Conservation (phyloP, 2,797 vertebrate genomes). For the Sorex maritimensis region DNA sequence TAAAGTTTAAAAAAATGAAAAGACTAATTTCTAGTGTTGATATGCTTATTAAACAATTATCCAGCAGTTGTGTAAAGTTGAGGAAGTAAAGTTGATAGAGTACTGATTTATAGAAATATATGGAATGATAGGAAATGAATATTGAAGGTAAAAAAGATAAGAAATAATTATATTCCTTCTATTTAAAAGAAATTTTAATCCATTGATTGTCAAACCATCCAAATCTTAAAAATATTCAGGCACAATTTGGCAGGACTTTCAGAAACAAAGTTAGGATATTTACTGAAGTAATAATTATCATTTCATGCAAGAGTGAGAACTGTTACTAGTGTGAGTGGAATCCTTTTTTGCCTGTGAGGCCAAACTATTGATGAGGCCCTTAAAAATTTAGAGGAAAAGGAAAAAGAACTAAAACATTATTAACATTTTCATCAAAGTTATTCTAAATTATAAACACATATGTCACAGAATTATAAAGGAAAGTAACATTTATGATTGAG, state of each 20-base stretch:
- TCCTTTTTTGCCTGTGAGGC: not conserved
- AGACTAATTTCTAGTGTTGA: constrained; percentile 69
- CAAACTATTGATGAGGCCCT: not conserved
- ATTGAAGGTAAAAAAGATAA: not conserved
- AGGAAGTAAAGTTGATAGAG: constrained; percentile 19
- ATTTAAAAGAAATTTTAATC: too few species aligned
- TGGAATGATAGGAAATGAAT: not conserved
- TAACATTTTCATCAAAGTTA: constrained; percentile 63
- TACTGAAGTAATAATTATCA: not conserved
- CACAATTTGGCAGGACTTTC: not conserved
- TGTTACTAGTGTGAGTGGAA: not conserved
- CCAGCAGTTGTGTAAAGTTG: too few species aligned
- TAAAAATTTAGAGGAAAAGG: not conserved
- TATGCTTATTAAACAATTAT: constrained; percentile 57
- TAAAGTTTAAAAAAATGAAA: not conserved
- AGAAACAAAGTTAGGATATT: not conserved
- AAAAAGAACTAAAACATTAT: constrained; percentile 7
- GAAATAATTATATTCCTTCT: too few species aligned
- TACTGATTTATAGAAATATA: not conserved
- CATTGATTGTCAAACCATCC: not conserved
- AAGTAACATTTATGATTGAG: constrained; percentile 72
- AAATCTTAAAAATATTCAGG: not conserved
- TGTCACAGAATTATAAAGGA: constrained; percentile 68
- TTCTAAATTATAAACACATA: constrained; percentile 57
- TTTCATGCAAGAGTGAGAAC: not conserved